Evolutionary conservation across 2,888 invertebrate genomes (phyloP), one percentile per base, ranked within the genome.

Genomic region (Epinotia ramella): DNA sequence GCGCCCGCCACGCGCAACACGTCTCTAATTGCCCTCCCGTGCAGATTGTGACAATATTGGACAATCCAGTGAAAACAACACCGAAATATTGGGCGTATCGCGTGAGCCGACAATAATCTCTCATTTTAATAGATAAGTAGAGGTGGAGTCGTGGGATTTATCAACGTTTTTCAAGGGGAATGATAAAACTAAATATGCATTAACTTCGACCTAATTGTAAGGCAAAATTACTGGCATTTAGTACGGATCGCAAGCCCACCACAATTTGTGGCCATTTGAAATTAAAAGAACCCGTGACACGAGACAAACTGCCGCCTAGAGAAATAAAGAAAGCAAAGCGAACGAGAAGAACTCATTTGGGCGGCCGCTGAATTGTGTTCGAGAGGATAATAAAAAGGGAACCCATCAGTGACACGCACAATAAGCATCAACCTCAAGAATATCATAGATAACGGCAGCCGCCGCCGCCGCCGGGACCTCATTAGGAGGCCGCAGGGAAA

Each of bases 351-450:
- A 89, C 91, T 94, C 92, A 93, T 94, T 94, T 93, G 89, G 91
- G 88, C 90, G 90, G 89, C 90, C 91, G 87, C 93, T 91, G 92
- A 94, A 94, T 94, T 92, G 94, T 94, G 90, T 94, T 94, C 93
- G 93, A 93, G 94, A 92, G 94, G 92, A 93, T 91, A 94, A 94
- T 93, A 94, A 94, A 92, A 93, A 94, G 89, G 92, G 93, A 93
- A 93, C 90, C 92, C 93, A 94, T 94, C 94, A 94, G 94, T 94
- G 94, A 94, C 94, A 94, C 94, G 94, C 94, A 94, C 94, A 94
- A 94, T 94, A 93, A 94, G 94, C 94, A 94, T 94, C 94, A 94
- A 94, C 94, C 94, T 93, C 94, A 93, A 94, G 93, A 94, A 94
- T 94, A 94, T 94, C 94, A 94, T 94, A 94, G 94, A 94, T 93